Evolutionary conservation across 2,113 vertebrate species (phyloP).

Genomic region (Bettongia penicillata): DNA sequence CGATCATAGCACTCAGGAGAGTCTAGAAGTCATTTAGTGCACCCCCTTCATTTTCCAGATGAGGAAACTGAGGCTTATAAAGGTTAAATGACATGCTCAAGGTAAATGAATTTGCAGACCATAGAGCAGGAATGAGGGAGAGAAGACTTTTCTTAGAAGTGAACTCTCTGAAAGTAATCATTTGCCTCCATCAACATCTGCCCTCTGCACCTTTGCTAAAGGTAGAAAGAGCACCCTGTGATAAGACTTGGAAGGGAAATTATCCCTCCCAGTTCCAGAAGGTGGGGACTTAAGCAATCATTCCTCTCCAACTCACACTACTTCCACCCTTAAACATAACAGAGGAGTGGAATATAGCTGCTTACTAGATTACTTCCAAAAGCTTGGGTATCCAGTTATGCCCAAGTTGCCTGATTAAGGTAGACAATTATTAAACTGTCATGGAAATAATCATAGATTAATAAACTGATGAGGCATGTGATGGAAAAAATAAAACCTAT

Average conservation of each 20-base stretch:
- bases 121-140: not conserved
- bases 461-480: not conserved
- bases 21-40: not conserved
- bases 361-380: not conserved
- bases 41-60: not conserved
- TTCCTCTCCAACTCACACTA: not conserved
- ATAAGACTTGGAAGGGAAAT: not conserved
- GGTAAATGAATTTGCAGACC: not conserved
- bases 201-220: not conserved
- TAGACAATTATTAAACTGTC: not conserved
- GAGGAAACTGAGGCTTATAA: not conserved
- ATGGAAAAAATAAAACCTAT: not conserved
- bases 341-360: not conserved
- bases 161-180: not conserved
- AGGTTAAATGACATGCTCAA: not conserved
- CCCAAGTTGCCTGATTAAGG: not conserved
- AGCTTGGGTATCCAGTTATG: not conserved
- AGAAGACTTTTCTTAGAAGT: fast-evolving
- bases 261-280: too few relatives aligned
- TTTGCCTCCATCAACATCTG: not conserved
- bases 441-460: not conserved
- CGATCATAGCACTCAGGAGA: not conserved
- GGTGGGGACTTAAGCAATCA: not conserved
- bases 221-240: not conserved
- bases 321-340: not conserved